Evolutionary conservation across 1,140 invertebrate species (phyloP).

Genomic region (Globodera rostochiensis): DNA sequence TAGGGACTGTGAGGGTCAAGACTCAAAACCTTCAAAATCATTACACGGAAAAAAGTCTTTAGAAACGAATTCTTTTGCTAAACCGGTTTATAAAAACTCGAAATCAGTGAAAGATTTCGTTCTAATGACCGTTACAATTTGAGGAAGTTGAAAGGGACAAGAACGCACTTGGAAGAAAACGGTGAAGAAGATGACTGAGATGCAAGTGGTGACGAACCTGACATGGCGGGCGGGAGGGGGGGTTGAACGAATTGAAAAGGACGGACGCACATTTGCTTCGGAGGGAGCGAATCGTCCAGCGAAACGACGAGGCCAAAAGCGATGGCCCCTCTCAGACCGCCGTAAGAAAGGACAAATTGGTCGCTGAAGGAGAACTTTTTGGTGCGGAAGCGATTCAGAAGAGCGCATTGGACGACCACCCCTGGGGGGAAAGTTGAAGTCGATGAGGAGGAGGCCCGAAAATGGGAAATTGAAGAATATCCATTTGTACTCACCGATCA

Average conservation of each 20-base stretch:
- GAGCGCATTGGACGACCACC: constrained; percentile 57
- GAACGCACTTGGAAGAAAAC: constrained; percentile 68
- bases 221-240: neutral
- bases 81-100: too few relatives aligned
- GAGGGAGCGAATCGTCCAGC: constrained; percentile 61
- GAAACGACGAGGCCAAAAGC: constrained; percentile 65
- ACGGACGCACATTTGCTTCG: constrained; percentile 66
- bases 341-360: constrained; percentile 66
- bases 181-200: constrained; percentile 70
- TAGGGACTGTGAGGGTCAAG: too few relatives aligned
- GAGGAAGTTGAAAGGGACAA: too few relatives aligned
- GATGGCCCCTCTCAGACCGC: constrained; percentile 51
- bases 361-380: constrained; percentile 66
- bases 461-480: neutral
- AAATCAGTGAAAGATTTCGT: too few relatives aligned
- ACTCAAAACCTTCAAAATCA: too few relatives aligned
- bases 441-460: neutral
- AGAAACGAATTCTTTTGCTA: too few relatives aligned
- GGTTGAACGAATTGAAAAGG: neutral
- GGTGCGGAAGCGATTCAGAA: constrained; percentile 65
- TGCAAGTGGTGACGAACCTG: constrained; percentile 68
- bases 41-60: too few relatives aligned
- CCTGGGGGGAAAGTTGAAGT: constrained; percentile 29
- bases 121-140: too few relatives aligned
- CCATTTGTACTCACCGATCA: constrained; percentile 69